Base-by-base conservation (phyloP, 2,888 invertebrate genomes). In the Stictocephala bisonia region DNA sequence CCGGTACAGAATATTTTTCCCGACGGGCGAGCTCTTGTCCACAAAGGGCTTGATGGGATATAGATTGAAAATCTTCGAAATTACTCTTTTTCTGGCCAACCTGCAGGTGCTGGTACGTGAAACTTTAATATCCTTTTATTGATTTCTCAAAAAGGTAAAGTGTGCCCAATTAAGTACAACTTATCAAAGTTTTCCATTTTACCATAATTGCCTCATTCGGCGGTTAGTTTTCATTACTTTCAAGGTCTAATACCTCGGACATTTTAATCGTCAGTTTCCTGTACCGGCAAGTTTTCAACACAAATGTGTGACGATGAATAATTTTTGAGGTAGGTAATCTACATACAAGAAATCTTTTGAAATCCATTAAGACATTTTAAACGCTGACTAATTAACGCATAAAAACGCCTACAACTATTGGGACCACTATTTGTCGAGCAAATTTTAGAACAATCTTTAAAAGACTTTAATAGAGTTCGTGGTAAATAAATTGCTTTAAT, bases 21-120 rank as follows among this genome's bases (percentile, higher is more conserved):
- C 40, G 18, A n/a, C n/a, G n/a, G n/a, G 29, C 27, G 60, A 60
- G 60, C 60, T 35, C 60, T 60, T 60, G 60, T 60, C 60, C 60
- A 31, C 60, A 31, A n/a, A 22, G 60, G 40, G 2, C 40, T 40
- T 60, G 60, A 60, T 60, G 22, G 60, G 60, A 2, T 60, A 60
- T 35, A 60, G 60, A 60, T 60, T 60, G 60, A 60, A 60, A 60
- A 60, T 60, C 60, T 60, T 35, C 60, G 60, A 60, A 60, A 60
- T 60, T 60, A 60, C 60, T 13, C 60, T 60, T 60, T 60, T 60
- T 60, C 60, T 60, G 60, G 60, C 60, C 60, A 60, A 60, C 40
- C 60, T 60, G n/a, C n/a, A n/a, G n/a, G n/a, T n/a, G n/a, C 29
- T 22, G 13, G 20, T 60, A 40, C 60, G 40, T 60, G 60, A 60